Base-by-base conservation (phyloP, 2,888 invertebrate genomes). In the Matsumyia berberina region DNA sequence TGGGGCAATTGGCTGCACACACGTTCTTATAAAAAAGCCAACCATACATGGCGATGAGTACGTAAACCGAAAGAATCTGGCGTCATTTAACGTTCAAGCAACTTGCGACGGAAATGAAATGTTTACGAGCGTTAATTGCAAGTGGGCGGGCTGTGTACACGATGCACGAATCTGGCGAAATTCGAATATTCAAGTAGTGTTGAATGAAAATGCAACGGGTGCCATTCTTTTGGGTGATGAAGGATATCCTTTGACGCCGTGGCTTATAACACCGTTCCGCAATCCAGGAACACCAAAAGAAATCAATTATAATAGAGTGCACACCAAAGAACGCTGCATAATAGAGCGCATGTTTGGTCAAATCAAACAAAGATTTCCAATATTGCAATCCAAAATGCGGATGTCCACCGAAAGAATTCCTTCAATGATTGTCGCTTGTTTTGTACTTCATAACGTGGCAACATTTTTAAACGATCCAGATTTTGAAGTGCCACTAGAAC, bases 171-270 rank as follows among this genome's bases (percentile, higher is more conserved):
- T 78, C 12, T 78, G 78, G 72, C 70, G 46, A 19, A 62, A 72
- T 46, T 79, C 58, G 6, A 9, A 9, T 15, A 19, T 79, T 35
- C 55, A 35, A 31, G 39, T 15, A 5, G 46, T 37, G 15, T 24
- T 79, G 42, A 66, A 57, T 19, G 64, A 64, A 57, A 72, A 79
- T 53, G 11, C 62, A 55, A 24, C 17, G 15, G 79, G 79, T n/a
- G 72, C 72, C 9, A 49, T 79, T 46, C 57, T 79, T 57, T 49
- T 79, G 49, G 72, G 35, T 51, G 79, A 72, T 66, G 72, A 79
- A 17, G 64, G 72, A 49, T 72, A 66, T n/a, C 51, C 33, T 15
- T 17, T 5, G 24, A 24, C 49, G 24, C 49, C 72, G 39, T 79
- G 58, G 79, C 66, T 73, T 12, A 62, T 78, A 55, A 57, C 62